Conservation (phyloP, 2,888 invertebrate genomes). For the Tipula helvola region DNA sequence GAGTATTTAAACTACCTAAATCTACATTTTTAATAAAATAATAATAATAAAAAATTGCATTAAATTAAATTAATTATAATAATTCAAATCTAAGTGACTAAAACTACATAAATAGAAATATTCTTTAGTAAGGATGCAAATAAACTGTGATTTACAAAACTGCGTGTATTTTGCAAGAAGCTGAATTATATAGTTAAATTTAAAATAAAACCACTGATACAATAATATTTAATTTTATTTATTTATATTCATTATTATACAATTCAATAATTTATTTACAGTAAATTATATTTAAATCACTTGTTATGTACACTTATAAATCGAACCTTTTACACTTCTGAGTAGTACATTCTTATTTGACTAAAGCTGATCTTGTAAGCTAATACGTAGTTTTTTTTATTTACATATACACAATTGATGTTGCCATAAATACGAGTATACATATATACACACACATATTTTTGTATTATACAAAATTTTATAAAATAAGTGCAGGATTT, state of each 20-base stretch:
- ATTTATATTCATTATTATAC: neutral
- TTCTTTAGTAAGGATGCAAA: neutral
- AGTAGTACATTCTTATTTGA: neutral
- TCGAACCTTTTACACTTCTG: neutral
- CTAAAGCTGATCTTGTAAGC: neutral
- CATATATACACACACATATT: neutral
- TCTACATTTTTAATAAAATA: neutral
- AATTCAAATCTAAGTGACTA: neutral
- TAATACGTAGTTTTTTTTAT: neutral
- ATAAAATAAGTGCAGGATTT: neutral
- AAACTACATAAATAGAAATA: neutral
- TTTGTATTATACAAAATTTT: neutral
- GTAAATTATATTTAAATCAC: neutral
- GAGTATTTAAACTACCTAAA: neutral
- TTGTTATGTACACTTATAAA: neutral
- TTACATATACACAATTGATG: neutral
- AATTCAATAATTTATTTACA: neutral
- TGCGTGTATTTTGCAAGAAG: neutral
- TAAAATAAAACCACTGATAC: neutral
- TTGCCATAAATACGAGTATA: neutral
- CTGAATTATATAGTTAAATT: neutral
- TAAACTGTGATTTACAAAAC: neutral
- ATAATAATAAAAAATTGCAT: neutral
- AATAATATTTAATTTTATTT: neutral
- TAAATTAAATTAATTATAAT: neutral